phyloP scores from a whole-genome alignment of 2,888 invertebrate species.

The Metellina segmentata region DNA sequence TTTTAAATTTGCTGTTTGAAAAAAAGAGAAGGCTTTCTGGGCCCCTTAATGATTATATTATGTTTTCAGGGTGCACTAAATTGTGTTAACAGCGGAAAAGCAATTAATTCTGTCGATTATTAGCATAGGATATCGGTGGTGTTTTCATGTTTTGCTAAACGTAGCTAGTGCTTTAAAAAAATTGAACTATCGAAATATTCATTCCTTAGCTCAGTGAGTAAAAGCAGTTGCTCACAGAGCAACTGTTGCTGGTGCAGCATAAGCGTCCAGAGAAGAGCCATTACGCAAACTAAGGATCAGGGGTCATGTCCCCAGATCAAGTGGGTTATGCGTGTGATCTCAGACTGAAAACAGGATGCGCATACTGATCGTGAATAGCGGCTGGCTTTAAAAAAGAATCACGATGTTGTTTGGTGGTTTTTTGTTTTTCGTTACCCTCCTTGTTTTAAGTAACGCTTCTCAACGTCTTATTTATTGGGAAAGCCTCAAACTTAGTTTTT shows the following conservation, averaged over 20 bases:
- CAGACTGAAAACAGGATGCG: slow-evolving; percentile 17
- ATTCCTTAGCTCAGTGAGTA: neutral
- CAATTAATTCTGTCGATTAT: no score
- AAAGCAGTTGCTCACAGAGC: neutral
- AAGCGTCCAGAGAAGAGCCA: neutral
- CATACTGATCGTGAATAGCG: slow-evolving; percentile 4
- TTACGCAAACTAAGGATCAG: neutral
- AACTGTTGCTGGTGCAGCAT: neutral
- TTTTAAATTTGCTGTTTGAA: no score
- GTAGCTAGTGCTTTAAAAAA: neutral
- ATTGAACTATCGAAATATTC: neutral
- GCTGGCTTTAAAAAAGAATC: slow-evolving; percentile 5
- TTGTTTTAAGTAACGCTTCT: neutral
- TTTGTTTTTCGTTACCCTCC: neutral
- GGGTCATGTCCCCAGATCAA: slow-evolving; percentile 8
- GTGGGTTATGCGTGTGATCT: slow-evolving; percentile 12
- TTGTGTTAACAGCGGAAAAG: no score
- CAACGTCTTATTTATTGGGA: slow-evolving; percentile 43
- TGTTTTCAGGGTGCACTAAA: no score
- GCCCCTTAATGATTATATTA: no score
- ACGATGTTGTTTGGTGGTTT: slow-evolving; percentile 3
- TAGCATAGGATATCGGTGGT: neutral
- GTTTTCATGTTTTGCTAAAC: neutral
- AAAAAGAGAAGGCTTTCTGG: no score
- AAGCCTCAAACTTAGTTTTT: neutral